phyloP scores from a whole-genome alignment of 2,888 invertebrate genomes.

The Corythucha ciliata region DNA sequence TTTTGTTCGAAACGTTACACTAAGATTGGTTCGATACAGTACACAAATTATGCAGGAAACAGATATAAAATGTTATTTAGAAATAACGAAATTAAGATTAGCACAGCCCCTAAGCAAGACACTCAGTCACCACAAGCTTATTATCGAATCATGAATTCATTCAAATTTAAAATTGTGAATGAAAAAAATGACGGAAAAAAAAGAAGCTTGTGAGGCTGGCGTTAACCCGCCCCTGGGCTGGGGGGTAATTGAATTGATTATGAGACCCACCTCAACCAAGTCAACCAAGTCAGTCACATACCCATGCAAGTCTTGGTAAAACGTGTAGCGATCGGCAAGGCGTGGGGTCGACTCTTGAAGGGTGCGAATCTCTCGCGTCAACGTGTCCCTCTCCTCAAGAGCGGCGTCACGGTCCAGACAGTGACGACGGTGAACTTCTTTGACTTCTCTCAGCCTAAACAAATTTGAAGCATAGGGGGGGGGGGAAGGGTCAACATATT shows the following conservation, averaged over 20 bases:
- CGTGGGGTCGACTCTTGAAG: slow-evolving; percentile 51
- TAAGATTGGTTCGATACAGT: no score
- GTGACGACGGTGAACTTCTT: slow-evolving; percentile 50
- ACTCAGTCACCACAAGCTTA: neutral
- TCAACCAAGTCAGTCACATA: slow-evolving; percentile 94
- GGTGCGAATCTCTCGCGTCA: slow-evolving; percentile 45
- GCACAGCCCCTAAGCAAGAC: no score
- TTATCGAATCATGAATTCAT: no score
- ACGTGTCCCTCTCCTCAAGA: slow-evolving; percentile 42
- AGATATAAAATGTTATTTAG: no score
- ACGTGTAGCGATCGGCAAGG: slow-evolving; percentile 74
- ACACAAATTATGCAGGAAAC: no score
- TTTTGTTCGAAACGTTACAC: no score
- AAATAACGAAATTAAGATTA: no score
- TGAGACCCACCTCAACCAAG: slow-evolving; percentile 73
- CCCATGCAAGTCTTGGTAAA: slow-evolving; percentile 91
- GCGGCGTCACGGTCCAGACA: slow-evolving; percentile 47
- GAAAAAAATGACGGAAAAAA: neutral
- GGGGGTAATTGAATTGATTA: no score
- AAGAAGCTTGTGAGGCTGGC: slow-evolving; percentile 22
- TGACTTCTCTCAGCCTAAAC: slow-evolving; percentile 50
- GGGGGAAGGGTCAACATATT: no score
- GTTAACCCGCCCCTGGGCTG: slow-evolving; percentile 25
- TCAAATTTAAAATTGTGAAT: neutral
- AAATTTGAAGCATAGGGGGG: no score